phyloP scores from a whole-genome alignment of 2,113 vertebrate genomes.

The Carassius auratus region DNA sequence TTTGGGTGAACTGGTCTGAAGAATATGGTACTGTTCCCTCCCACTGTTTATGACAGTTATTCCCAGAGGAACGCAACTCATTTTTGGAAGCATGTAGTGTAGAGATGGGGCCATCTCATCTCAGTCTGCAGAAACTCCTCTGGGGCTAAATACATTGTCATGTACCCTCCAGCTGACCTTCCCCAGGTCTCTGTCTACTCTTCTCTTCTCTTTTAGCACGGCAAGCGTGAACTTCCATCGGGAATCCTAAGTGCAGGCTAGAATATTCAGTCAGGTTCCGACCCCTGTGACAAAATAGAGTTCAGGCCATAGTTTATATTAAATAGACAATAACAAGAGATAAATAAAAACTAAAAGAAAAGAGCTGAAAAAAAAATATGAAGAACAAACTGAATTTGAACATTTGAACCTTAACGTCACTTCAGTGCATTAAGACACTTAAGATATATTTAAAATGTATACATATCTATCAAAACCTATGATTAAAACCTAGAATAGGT shows the following conservation, averaged over 20 bases:
- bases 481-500: no score
- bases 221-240: constrained; percentile 42
- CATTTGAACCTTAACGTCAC: no score
- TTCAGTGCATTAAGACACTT: no score
- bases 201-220: constrained; percentile 63
- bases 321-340: no score
- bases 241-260: constrained; percentile 47
- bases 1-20: constrained; percentile 49
- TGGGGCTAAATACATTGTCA: constrained; percentile 50
- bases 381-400: no score
- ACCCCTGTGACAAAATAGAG: constrained; percentile 42
- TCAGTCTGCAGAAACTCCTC: constrained; percentile 57
- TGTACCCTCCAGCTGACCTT: constrained; percentile 83
- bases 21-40: constrained; percentile 48
- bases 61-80: constrained; percentile 81
- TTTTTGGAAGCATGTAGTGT: constrained; percentile 76
- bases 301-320: background rate
- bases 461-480: no score
- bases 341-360: no score
- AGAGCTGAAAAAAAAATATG: no score
- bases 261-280: constrained; percentile 36
- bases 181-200: constrained; percentile 60
- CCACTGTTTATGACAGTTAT: constrained; percentile 80
- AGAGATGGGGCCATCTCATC: constrained; percentile 78
- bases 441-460: no score